These are phyloP conservation scores for Bembecia ichneumoniformis DNA, from an alignment of 2,888 invertebrate species.

Conservation along the genomic window DNA sequence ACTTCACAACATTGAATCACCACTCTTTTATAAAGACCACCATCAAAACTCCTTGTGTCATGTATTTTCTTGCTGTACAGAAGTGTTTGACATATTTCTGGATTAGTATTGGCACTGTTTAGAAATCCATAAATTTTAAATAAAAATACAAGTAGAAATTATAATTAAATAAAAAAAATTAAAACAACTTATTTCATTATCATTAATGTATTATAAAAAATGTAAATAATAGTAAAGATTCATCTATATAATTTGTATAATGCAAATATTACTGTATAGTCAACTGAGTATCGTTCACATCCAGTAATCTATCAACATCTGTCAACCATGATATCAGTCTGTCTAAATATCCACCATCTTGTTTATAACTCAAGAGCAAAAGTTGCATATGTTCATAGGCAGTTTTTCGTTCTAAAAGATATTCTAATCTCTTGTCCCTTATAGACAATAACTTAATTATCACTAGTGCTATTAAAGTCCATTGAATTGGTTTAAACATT, in stretches of 20 bases:
- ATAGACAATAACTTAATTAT: constrained; percentile 75
- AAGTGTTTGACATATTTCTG: no score
- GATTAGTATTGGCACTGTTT: neutral
- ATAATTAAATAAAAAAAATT: no score
- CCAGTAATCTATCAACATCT: constrained; percentile 58
- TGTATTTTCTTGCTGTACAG: no score
- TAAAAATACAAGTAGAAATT: neutral
- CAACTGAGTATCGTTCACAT: constrained; percentile 48
- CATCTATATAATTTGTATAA: no score
- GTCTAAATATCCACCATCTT: constrained; percentile 64
- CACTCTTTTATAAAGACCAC: neutral
- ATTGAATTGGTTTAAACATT: constrained; percentile 79
- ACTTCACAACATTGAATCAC: no score
- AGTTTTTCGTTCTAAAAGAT: constrained; percentile 35
- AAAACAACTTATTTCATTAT: no score
- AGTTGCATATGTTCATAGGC: constrained; percentile 58
- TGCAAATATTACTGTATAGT: constrained; percentile 31
- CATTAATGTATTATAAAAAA: no score
- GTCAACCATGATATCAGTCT: constrained; percentile 63
- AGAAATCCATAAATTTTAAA: neutral
- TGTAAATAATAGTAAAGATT: no score
- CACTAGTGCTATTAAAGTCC: constrained; percentile 79
- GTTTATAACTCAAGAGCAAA: constrained; percentile 59
- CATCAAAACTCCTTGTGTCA: no score
- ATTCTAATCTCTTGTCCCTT: constrained; percentile 38